Conservation (phyloP, 1,140 invertebrate species). For the Xylocopa sonorina region DNA sequence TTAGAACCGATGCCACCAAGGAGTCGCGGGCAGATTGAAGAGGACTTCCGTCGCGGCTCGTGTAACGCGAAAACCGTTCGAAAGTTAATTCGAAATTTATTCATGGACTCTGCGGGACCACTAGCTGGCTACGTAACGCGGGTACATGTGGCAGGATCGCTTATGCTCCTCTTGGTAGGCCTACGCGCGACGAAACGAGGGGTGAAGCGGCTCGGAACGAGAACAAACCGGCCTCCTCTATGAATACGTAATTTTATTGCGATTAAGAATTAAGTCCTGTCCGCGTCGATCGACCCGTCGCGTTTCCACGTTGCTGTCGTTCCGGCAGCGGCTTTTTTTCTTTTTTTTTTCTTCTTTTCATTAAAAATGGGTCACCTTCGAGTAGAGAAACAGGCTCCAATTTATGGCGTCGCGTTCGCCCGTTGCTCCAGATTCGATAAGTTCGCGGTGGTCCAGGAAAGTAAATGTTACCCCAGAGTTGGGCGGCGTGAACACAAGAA, state of each 20-base stretch:
- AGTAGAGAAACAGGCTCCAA: neutral
- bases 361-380: neutral
- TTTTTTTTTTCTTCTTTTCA: neutral
- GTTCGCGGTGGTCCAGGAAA: conserved; percentile 3
- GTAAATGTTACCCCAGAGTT: conserved; percentile 1
- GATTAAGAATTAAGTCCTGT: conserved; percentile 65
- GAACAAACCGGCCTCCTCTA: conserved; percentile 57
- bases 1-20: conserved; percentile 55
- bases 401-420: neutral
- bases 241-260: conserved; percentile 77
- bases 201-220: conserved; percentile 17
- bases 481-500: conserved; percentile 2
- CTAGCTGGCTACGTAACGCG: conserved; percentile 24
- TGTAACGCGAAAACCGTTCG: conserved; percentile 68
- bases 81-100: conserved; percentile 79
- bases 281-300: conserved; percentile 9
- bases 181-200: conserved; percentile 4
- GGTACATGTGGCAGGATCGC: conserved; percentile 22
- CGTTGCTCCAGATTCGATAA: neutral
- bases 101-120: conserved; percentile 70
- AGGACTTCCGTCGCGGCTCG: conserved; percentile 63
- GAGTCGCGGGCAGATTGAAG: conserved; percentile 59
- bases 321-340: too few relatives aligned
- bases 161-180: neutral
- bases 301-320: neutral